Base-by-base conservation (phyloP, 2,113 vertebrate species). In the Gobio gobio region DNA sequence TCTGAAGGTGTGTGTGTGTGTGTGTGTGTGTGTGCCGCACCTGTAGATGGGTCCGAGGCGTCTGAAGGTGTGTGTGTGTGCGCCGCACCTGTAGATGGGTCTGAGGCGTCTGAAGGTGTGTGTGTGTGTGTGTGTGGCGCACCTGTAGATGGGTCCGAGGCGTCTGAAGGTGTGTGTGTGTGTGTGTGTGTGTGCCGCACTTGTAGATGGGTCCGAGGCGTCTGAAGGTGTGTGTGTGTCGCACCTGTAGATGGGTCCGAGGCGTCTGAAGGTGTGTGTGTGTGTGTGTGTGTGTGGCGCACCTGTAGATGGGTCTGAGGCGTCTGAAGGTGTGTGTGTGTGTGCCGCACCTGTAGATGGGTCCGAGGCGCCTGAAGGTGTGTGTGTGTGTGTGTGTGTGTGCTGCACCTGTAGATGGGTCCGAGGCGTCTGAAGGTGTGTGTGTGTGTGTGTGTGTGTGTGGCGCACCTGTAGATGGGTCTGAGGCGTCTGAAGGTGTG, bases 281-380 rank as follows among this genome's bases (percentile, higher is more conserved):
- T 45, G 45, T 45, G 43, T 45, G 43, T 10, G 45, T 10, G 45
- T 43, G 43, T 43, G 43, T 43, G 45, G 1, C 29, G 29, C 10
- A 47, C 45, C 45, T 47, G 45, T 47, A 47, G 0, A 47, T 94
- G 82, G 95, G 95, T 0, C 95, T 94, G 0, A 95, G 91, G 9
- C 59, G 47, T 1, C 89, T 92, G 91, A 95, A 95, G 84, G 88
- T 45, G 43, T 45, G 43, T 10, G 45, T 10, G 45, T 43, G 43
- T 43, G 43, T 43, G 45, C 2, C 29, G 29, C 10, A 47, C 45
- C 45, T 47, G 45, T 47, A 47, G 0, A 47, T 94, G 82, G 95
- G 95, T 0, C 95, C 95, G 0, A 95, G 91, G 9, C 59, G 47
- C 0, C 89, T 92, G 91, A 95, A 95, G 84, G 88, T n/a, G n/a